Evolutionary conservation across 2,113 vertebrate species (phyloP), one percentile per base, ranked within the genome.

Genomic region (Tursiops truncatus): DNA sequence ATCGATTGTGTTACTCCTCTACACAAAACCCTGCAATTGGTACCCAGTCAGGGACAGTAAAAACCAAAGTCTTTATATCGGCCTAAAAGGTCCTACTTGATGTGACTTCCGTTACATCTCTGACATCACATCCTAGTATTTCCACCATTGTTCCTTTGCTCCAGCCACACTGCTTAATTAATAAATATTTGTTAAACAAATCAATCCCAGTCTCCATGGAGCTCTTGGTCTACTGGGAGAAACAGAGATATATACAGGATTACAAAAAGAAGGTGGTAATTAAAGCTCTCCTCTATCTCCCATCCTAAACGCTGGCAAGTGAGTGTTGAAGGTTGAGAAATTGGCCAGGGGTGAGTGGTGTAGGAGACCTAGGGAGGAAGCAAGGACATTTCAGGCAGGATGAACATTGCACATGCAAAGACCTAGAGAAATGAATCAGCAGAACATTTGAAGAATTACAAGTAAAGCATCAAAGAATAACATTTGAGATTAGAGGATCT

Each of bases 381-480:
- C 11, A 83, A 95, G 63, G 31, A 62, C n/a, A 14, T 83, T 47
- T 81, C 15, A 77, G 53, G 9, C 9, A 86, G 17, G 41, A 63
- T 15, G 17, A 96, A 83, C 17, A 80, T 0, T 21, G n/a, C 76
- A 36, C 5, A 41, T 63, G 28, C 47, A 73, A 83, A 88, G 10
- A 89, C 70, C 38, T 89, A 7, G 28, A 89, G 18, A 62, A 76
- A 76, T 28, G 2, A 68, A 91, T 80, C 28, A 63, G 26, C 31
- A 91, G 26, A 38, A 10, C n/a, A 85, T 31, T 74, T 74, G 88
- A n/a, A 79, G 44, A 91, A 67, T 77, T 76, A 84, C 58, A 71
- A 86, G 44, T 44, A 94, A 87, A 93, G 25, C n/a, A 92, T 68
- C 41, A 94, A 90, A 94, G 86, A 82, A n/a, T 71, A 44, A 76